Base-by-base conservation (phyloP, 2,113 vertebrate species). In the Platycercus adscitus region DNA sequence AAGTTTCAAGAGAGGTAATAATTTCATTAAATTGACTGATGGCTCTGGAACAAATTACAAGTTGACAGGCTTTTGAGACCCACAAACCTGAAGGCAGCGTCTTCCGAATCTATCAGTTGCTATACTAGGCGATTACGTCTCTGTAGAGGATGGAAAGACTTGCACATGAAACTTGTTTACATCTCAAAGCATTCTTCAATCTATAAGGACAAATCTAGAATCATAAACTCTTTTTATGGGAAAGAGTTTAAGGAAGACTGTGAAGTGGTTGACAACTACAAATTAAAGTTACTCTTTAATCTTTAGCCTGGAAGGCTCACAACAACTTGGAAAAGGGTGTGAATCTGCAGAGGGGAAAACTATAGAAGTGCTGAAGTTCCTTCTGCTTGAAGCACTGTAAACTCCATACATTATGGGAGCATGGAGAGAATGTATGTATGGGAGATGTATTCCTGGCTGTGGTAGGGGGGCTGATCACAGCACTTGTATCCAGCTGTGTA, bases 231-330 rank as follows among this genome's bases (percentile, higher is more conserved):
- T 20, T 89, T 88, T 69, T 77, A 43, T 61, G 43, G 49, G 52
- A 75, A 71, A 75, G 29, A 84, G 44, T 83, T 78, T 49, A 75
- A 60, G 77, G 65, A 91, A 81, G 93, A 60, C 88, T 71, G 13
- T 91, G 83, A 88, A 84, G 61, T 0, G 0, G 35, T 66, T 94
- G 88, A 79, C 68, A 86, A 49, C 37, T 90, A 92, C 60, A 86
- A 90, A 86, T 94, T 84, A 91, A 95, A 44, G 53, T 72, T 93
- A 56, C 33, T 90, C 28, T 88, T 94, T 94, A 89, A 87, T 75
- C 91, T 95, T 78, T 53, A 86, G 23, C 43, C 68, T 83, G 29
- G 47, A 91, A 88, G 64, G 29, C 68, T 72, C 47, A 52, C 55
- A 88, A 20, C 29, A 72, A 31, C 37, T 78, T 93, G 33, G 35